These are phyloP conservation scores for Molossus alvarezi DNA, from an alignment of 2,797 vertebrate species.

Conservation along the genomic window DNA sequence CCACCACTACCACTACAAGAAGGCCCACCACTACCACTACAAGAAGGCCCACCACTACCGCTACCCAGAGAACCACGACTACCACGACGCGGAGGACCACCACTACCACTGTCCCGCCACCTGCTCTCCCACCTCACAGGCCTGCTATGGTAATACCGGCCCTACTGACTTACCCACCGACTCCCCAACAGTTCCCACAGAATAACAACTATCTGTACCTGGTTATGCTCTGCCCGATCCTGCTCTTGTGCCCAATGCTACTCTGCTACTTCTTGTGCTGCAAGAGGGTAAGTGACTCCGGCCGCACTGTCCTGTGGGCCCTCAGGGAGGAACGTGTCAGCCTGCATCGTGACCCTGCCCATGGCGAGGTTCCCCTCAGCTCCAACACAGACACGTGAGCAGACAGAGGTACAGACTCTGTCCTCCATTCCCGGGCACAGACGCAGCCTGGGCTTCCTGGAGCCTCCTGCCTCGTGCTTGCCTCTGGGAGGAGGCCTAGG, in stretches of 20 bases:
- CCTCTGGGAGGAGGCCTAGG: not conserved
- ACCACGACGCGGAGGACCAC: accelerated
- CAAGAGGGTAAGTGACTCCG: slow-evolving; percentile 91
- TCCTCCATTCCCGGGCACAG: accelerated
- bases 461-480: accelerated
- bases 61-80: too few species aligned
- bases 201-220: not conserved
- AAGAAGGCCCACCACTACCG: too few species aligned
- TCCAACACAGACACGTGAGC: not conserved
- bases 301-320: accelerated
- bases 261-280: slow-evolving; percentile 95
- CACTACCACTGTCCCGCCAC: too few species aligned
- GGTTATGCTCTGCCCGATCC: slow-evolving; percentile 87
- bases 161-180: too few species aligned
- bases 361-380: not conserved
- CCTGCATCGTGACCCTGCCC: not conserved
- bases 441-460: not conserved
- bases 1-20: too few species aligned
- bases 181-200: too few species aligned
- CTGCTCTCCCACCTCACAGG: too few species aligned
- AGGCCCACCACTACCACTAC: too few species aligned
- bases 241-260: slow-evolving; percentile 90
- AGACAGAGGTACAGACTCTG: not conserved
- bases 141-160: too few species aligned
- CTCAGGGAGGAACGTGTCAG: accelerated